These are phyloP conservation scores for Criorhina ranunculi DNA, from an alignment of 2,888 invertebrate genomes.

Conservation along the genomic window DNA sequence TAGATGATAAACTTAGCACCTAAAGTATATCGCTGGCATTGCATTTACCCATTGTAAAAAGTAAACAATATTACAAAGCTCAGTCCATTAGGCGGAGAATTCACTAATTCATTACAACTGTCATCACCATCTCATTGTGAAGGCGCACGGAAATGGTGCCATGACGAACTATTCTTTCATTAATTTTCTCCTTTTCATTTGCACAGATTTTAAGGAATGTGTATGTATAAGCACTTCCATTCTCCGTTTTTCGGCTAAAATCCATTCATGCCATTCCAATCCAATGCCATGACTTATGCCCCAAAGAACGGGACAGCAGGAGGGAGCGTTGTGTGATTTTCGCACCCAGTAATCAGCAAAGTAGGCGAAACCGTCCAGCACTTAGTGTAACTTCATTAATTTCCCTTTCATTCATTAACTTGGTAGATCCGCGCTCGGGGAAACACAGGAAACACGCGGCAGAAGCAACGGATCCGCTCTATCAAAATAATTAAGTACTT, in stretches of 20 bases:
- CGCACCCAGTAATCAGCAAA: constrained; percentile 48
- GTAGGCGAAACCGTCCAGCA: constrained; percentile 49
- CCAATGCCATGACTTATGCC: constrained; percentile 25
- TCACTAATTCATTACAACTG: constrained; percentile 50
- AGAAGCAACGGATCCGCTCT: constrained; percentile 28
- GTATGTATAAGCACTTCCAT: not conserved
- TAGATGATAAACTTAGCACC: no score
- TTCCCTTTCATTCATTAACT: constrained; percentile 48
- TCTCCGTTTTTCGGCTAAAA: not conserved
- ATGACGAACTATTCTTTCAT: constrained; percentile 49
- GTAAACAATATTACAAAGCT: constrained; percentile 2
- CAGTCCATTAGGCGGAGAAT: not conserved
- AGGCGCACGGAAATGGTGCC: constrained; percentile 18
- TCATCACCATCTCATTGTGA: constrained; percentile 23
- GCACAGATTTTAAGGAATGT: constrained; percentile 27
- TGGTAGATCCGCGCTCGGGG: constrained; percentile 9
- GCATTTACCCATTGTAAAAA: not conserved
- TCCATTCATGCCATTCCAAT: constrained; percentile 27
- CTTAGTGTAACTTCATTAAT: constrained; percentile 57
- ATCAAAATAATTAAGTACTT: constrained; percentile 57
- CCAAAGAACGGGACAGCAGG: constrained; percentile 4
- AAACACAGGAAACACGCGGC: constrained; percentile 9
- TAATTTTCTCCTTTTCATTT: constrained; percentile 27
- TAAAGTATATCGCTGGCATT: not conserved
- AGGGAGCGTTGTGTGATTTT: constrained; percentile 41